Evolutionary conservation across 2,888 invertebrate species (phyloP), one percentile per base, ranked within the genome.

Genomic region (Ornithoptera alexandrae): DNA sequence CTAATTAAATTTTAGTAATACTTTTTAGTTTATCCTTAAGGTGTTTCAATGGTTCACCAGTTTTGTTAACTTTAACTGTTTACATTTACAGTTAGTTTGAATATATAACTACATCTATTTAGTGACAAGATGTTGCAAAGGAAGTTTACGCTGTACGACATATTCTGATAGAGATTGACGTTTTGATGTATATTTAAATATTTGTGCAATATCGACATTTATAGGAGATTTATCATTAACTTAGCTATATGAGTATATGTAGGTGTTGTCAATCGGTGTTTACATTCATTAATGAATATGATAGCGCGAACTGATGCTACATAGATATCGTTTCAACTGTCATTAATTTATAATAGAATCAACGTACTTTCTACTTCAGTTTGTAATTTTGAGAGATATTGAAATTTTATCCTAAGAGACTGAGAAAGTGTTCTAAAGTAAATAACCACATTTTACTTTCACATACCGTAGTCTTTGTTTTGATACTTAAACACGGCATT

Each of bases 351-450:
- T 24, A 53, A 69, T 72, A 70, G 53, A 22, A 50, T 65, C 50
- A 63, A 68, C 56, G 50, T 64, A 58, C 58, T 75, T 74, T 72
- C 69, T 73, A 74, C 64, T 65, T 73, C 46, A 30, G 67, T 61
- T 70, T 50, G 59, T 68, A 39, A 74, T 78, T 79, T 78, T 78
- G 77, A 80, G 79, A 81, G 79, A 83, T 82, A 86, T 86, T 60
- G 83, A 87, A 86, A 83, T 84, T 85, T 83, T 83, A 90, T 86
- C 89, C 83, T 85, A 91, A 88, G 91, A 92, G 92, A 92, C 92
- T 92, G 92, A 92, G 85, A 78, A 84, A 84, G 92, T 92, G 92
- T 92, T 92, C 92, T 88, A 86, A 87, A 84, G 79, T 84, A 82
- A 85, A 85, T 73, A 50, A 60, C 50, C 69, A 62, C 57, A 7